Evolutionary conservation across 2,888 invertebrate genomes (phyloP).

Genomic region (Nymphalis polychloros): DNA sequence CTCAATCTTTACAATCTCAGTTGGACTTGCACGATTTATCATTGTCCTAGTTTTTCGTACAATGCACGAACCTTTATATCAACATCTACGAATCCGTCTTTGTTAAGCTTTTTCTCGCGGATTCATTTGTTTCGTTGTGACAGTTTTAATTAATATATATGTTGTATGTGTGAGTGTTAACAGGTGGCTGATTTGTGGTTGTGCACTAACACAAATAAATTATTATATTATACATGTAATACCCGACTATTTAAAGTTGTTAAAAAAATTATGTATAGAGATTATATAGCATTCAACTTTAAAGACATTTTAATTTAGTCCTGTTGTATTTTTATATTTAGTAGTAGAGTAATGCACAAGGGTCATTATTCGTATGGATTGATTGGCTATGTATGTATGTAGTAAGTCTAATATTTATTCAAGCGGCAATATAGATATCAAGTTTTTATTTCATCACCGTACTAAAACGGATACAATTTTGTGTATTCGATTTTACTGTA

Average conservation of each 20-base stretch:
- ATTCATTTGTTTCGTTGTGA: slow-evolving; percentile 29
- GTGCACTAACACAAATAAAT: neutral
- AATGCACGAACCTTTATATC: slow-evolving; percentile 25
- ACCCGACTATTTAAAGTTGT: neutral
- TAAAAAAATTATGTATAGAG: no score
- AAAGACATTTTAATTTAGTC: no score
- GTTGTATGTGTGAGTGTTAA: slow-evolving; percentile 2
- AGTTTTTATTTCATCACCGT: no score
- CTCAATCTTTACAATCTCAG: slow-evolving; percentile 16
- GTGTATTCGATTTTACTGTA: no score
- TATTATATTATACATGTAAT: neutral
- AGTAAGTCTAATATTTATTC: no score
- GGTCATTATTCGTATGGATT: no score
- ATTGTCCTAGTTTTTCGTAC: slow-evolving; percentile 29
- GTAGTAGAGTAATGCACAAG: no score
- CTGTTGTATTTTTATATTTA: no score
- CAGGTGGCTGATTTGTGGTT: slow-evolving; percentile 4
- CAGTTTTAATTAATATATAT: slow-evolving; percentile 31
- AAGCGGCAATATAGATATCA: no score
- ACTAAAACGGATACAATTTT: no score
- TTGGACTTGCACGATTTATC: slow-evolving; percentile 27
- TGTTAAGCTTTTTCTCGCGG: slow-evolving; percentile 29
- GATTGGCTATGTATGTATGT: no score
- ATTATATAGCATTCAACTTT: no score
- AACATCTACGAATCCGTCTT: slow-evolving; percentile 30